Percentiles rank a stretch among this genome's conserved stretches.
Conservation (phyloP, 2,797 vertebrate genomes). For the Glyptemys insculpta region DNA sequence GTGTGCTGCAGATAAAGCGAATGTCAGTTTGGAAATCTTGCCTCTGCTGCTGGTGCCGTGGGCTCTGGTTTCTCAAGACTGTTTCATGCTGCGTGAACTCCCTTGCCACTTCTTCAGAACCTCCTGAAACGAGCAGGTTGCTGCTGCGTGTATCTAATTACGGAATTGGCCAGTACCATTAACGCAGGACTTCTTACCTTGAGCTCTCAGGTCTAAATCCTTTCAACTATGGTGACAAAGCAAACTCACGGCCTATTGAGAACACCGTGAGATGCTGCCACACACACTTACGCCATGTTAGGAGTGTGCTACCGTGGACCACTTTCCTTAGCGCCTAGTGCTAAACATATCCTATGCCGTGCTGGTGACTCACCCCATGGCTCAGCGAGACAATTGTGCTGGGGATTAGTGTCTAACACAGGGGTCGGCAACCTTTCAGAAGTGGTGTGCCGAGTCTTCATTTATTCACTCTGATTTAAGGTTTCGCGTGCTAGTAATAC, state of each 20-base stretch:
- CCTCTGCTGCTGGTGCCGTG: not conserved
- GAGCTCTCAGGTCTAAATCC: not conserved
- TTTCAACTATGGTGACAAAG: not conserved
- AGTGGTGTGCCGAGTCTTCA: too few species aligned
- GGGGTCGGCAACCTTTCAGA: too few species aligned
- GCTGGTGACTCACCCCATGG: not conserved
- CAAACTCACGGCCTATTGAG: accelerated
- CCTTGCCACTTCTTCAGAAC: not conserved
- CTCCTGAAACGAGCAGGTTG: not conserved
- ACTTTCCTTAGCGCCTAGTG: not conserved
- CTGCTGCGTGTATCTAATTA: not conserved
- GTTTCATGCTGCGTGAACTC: not conserved
- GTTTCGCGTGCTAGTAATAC: too few species aligned
- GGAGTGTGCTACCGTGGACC: not conserved
- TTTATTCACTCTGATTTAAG: too few species aligned
- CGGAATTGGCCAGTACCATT: accelerated
- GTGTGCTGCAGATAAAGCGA: accelerated
- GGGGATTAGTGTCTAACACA: not conserved
- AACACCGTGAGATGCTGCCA: not conserved
- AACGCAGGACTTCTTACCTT: not conserved
- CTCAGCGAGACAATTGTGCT: not conserved
- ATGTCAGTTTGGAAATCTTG: not conserved
- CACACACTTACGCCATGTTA: not conserved
- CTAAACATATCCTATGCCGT: not conserved
- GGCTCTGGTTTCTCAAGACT: not conserved